Percentiles rank a stretch among this genome's conserved stretches.
Conservation (phyloP, 2,888 invertebrate species). For the Diachrysia chrysitis region DNA sequence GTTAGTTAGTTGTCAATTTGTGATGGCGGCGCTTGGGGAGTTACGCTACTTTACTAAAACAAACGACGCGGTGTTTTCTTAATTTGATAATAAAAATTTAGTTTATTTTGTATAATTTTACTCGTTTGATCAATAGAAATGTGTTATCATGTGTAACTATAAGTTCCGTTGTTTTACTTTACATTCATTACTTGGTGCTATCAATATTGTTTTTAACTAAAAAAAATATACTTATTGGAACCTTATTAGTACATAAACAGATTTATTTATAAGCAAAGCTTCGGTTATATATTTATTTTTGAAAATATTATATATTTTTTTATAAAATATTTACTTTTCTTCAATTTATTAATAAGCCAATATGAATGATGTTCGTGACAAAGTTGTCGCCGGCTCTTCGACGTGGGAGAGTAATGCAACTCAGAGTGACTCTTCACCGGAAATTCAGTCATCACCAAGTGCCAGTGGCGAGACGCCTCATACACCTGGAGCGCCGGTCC, state of each 20-base stretch:
- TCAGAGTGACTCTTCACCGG: slow-evolving; percentile 84
- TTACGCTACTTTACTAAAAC: slow-evolving; percentile 79
- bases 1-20: slow-evolving; percentile 72
- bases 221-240: slow-evolving; percentile 76
- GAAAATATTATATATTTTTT: slow-evolving; percentile 26
- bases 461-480: slow-evolving; percentile 86
- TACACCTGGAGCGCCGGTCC: slow-evolving; percentile 90
- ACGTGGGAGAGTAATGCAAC: slow-evolving; percentile 82
- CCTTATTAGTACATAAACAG: slow-evolving; percentile 66
- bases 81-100: slow-evolving; percentile 65
- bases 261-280: slow-evolving; percentile 28
- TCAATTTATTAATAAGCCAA: slow-evolving; percentile 63
- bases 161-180: slow-evolving; percentile 63
- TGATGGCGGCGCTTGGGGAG: slow-evolving; percentile 86
- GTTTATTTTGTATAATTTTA: slow-evolving; percentile 55
- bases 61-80: slow-evolving; percentile 73
- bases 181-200: slow-evolving; percentile 77
- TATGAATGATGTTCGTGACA: slow-evolving; percentile 88
- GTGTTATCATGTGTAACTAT: slow-evolving; percentile 66
- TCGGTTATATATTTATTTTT: slow-evolving; percentile 34
- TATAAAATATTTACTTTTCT: slow-evolving; percentile 21
- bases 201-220: slow-evolving; percentile 76
- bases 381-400: slow-evolving; percentile 85
- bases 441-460: slow-evolving; percentile 83
- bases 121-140: slow-evolving; percentile 43